Percentiles rank a stretch among this genome's conserved stretches.
phyloP scores from a whole-genome alignment of 53 echinoderm and acorn worm genomes.

The Actinopyga echinites region DNA sequence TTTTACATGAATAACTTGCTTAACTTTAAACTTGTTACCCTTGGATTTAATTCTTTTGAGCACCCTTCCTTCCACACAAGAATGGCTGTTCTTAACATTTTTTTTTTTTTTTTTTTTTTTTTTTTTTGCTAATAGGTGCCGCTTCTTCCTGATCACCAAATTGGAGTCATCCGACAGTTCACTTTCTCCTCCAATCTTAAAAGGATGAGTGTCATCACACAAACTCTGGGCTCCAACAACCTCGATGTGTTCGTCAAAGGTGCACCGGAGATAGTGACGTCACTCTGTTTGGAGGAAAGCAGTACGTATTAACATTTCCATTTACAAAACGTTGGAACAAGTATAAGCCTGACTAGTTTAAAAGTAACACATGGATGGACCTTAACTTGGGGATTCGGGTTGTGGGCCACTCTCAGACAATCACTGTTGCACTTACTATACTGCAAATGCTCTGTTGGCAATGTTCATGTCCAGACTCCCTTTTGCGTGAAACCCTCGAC shows the following conservation, averaged over 20 bases:
- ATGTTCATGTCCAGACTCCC: no score
- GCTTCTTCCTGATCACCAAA: constrained; percentile 47
- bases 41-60: no score
- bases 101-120: no score
- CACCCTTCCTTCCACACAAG: no score
- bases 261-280: constrained; percentile 78
- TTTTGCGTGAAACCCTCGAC: no score
- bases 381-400: neutral
- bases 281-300: constrained; percentile 58
- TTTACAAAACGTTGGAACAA: no score
- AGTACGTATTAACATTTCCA: constrained; percentile 26
- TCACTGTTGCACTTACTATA: no score
- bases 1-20: no score
- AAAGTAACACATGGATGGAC: neutral
- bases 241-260: constrained; percentile 94
- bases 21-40: no score
- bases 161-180: constrained; percentile 92
- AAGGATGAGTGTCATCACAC: constrained; percentile 93
- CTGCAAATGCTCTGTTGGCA: no score
- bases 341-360: neutral
- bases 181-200: constrained; percentile 89
- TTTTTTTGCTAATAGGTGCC: neutral
- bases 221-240: constrained; percentile 55
- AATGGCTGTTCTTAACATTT: no score
- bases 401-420: no score